phyloP scores from a whole-genome alignment of 2,113 vertebrate species.

The Columbina picui region DNA sequence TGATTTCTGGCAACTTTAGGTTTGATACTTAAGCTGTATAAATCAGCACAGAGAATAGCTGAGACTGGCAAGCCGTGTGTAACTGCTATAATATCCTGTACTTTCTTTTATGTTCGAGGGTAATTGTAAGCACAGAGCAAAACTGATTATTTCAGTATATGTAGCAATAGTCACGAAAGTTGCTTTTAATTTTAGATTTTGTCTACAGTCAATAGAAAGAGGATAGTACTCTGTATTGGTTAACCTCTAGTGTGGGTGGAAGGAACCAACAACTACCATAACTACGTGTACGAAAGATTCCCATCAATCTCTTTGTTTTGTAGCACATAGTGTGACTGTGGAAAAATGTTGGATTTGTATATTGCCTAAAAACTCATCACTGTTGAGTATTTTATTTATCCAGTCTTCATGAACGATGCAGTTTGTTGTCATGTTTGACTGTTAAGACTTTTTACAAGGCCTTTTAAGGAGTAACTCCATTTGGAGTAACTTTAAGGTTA shows the following conservation, averaged over 20 bases:
- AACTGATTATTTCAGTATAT: conserved; percentile 1
- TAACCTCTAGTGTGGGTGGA: background rate
- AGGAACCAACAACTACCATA: background rate
- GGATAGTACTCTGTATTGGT: background rate
- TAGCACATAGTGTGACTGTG: background rate
- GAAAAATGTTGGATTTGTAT: background rate
- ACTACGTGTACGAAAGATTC: background rate
- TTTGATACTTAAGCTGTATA: background rate
- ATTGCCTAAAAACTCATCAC: background rate
- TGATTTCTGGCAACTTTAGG: background rate
- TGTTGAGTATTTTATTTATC: background rate
- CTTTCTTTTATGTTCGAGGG: background rate
- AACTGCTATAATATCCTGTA: background rate
- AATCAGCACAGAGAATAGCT: background rate
- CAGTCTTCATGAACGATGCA: fast-evolving
- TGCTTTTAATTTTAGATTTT: background rate
- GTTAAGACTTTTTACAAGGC: background rate
- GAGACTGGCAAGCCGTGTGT: background rate
- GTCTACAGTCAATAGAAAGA: background rate
- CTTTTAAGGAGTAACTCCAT: background rate
- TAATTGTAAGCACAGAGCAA: background rate
- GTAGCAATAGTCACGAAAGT: background rate
- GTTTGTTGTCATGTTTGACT: background rate
- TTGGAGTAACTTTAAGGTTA: background rate
- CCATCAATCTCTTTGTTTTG: background rate